A percentile compares a stretch with the other conserved stretches of the same genome.
Evolutionary conservation across 2,888 invertebrate genomes (phyloP).

Genomic region (Hipparchia semele): DNA sequence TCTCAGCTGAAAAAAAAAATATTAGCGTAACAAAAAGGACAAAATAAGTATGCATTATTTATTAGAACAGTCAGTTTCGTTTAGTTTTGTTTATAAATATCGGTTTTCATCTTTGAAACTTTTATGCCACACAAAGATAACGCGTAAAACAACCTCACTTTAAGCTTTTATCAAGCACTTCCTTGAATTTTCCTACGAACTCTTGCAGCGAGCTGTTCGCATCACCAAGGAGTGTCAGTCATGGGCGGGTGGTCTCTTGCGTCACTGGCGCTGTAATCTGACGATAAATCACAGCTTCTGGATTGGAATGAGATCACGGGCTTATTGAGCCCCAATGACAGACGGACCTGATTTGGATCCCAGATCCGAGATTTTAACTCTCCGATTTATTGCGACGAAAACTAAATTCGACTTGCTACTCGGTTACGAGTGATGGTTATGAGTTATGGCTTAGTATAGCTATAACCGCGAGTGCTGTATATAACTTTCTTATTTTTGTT

Average conservation of each 20-base stretch:
- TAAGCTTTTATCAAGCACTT: background rate
- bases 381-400: conserved; percentile 24
- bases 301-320: conserved; percentile 78
- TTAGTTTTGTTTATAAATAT: too few species aligned
- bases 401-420: conserved; percentile 23
- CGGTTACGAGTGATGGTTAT: conserved; percentile 18
- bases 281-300: conserved; percentile 72
- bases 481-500: background rate
- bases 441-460: background rate
- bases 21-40: too few species aligned
- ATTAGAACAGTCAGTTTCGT: too few species aligned
- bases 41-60: too few species aligned
- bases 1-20: too few species aligned
- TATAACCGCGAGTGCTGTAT: background rate
- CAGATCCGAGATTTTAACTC: conserved; percentile 26
- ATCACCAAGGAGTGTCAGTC: conserved; percentile 75
- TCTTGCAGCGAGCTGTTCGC: conserved; percentile 34
- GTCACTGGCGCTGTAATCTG: conserved; percentile 72
- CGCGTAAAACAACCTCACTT: background rate
- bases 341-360: conserved; percentile 61
- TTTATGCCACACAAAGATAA: too few species aligned
- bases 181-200: background rate
- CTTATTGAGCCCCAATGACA: conserved; percentile 63
- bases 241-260: conserved; percentile 73
- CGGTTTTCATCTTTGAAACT: too few species aligned